Evolutionary conservation across 37 sponge, comb jelly and placozoan species (phyloP).

Genomic region (Halisarca cf. caerulea): DNA sequence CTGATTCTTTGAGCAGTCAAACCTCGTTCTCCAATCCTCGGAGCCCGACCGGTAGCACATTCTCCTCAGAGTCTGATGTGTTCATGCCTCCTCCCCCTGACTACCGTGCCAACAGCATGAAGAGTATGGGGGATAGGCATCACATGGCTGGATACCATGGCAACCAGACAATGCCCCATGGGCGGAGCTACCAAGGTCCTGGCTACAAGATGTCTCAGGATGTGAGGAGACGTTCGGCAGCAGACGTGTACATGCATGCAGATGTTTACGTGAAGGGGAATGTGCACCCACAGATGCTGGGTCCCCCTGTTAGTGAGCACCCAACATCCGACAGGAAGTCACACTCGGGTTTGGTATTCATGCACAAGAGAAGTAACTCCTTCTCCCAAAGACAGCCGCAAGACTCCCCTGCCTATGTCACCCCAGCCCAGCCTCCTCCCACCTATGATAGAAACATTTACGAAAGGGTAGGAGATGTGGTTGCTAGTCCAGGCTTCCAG

Average conservation of each 20-base stretch:
- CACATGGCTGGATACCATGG: neutral
- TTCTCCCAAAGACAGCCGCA: neutral
- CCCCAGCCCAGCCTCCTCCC: neutral
- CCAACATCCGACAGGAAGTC: neutral
- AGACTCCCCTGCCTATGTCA: neutral
- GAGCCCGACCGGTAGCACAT: conserved; percentile 5
- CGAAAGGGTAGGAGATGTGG: conserved; percentile 3
- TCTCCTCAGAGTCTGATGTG: neutral
- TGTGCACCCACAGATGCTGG: neutral
- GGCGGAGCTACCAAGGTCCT: neutral
- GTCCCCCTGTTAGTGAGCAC: neutral
- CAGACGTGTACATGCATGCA: neutral
- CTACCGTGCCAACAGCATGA: neutral
- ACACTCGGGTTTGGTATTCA: neutral
- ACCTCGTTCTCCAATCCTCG: conserved; percentile 14
- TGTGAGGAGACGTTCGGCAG: neutral
- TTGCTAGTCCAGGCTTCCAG: neutral
- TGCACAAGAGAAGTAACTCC: neutral
- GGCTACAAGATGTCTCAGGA: neutral
- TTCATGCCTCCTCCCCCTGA: neutral
- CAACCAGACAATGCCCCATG: conserved; percentile 1
- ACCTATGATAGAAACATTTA: neutral
- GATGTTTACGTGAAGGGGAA: neutral
- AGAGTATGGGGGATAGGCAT: neutral
- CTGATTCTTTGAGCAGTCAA: conserved; percentile 1